A percentile compares a stretch with the other conserved stretches of the same genome.
phyloP scores from a whole-genome alignment of 2,888 invertebrate genomes.

The Mesochorus sp. region DNA sequence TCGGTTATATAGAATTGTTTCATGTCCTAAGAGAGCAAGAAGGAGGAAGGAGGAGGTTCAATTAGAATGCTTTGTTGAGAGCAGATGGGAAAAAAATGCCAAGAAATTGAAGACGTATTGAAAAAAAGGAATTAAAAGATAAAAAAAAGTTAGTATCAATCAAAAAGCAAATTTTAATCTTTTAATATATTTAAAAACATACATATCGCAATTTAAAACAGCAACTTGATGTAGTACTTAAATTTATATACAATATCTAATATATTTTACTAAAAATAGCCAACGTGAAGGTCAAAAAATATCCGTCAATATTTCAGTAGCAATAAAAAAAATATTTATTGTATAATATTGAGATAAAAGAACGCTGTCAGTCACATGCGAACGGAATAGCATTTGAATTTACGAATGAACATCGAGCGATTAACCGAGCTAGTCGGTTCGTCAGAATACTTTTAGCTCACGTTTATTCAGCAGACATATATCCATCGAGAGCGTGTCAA shows the following conservation, averaged over 20 bases:
- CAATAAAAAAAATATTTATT: not conserved
- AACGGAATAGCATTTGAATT: constrained; percentile 40
- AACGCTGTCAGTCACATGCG: constrained; percentile 51
- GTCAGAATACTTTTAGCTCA: constrained; percentile 44
- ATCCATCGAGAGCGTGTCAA: constrained; percentile 72
- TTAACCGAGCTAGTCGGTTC: constrained; percentile 64
- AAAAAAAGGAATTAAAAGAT: not conserved
- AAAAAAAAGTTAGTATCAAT: too few relatives aligned
- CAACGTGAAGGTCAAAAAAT: too few relatives aligned
- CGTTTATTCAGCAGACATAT: constrained; percentile 56
- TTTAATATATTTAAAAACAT: too few relatives aligned
- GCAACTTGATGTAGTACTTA: too few relatives aligned
- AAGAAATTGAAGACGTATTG: not conserved
- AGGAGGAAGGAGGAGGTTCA: too few relatives aligned
- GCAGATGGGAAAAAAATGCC: too few relatives aligned
- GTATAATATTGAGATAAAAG: constrained; percentile 29
- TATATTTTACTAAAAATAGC: too few relatives aligned
- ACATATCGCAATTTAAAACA: too few relatives aligned
- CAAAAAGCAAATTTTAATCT: too few relatives aligned
- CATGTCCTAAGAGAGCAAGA: not conserved
- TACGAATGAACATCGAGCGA: constrained; percentile 50
- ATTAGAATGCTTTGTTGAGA: constrained; percentile 9
- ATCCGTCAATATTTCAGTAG: too few relatives aligned
- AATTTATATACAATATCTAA: too few relatives aligned
- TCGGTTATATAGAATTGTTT: constrained; percentile 5